Conservation (phyloP, 2,888 invertebrate genomes). For the Polydrusus cervinus region DNA sequence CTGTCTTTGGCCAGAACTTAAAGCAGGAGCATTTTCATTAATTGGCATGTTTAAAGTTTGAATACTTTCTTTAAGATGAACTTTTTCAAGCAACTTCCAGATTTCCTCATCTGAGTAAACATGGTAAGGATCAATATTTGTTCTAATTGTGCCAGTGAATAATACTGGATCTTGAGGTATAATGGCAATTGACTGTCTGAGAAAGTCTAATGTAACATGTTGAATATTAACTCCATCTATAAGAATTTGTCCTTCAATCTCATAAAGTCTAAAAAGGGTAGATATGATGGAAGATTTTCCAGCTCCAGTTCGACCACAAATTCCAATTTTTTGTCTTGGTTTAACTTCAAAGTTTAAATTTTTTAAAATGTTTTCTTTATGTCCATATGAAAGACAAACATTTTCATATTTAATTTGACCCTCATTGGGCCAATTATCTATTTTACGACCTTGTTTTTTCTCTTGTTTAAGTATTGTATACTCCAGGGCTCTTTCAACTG, state of each 20-base stretch:
- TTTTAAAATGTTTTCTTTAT: slow-evolving; percentile 83
- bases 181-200: slow-evolving; percentile 84
- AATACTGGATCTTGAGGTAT: slow-evolving; percentile 90
- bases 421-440: slow-evolving; percentile 81
- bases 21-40: slow-evolving; percentile 67
- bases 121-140: slow-evolving; percentile 61
- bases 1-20: slow-evolving; percentile 76
- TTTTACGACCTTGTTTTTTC: slow-evolving; percentile 69
- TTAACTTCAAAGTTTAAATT: slow-evolving; percentile 79
- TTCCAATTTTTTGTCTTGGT: slow-evolving; percentile 82
- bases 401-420: slow-evolving; percentile 81
- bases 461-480: slow-evolving; percentile 71
- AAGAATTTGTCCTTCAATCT: slow-evolving; percentile 82
- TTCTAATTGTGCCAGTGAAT: slow-evolving; percentile 75
- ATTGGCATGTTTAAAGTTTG: slow-evolving; percentile 72
- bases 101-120: slow-evolving; percentile 59
- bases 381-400: slow-evolving; percentile 83
- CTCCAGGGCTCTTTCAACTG: slow-evolving; percentile 84
- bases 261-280: slow-evolving; percentile 86
- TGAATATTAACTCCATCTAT: slow-evolving; percentile 86
- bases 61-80: slow-evolving; percentile 72
- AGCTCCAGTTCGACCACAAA: slow-evolving; percentile 88
- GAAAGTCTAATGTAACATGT: slow-evolving; percentile 81
- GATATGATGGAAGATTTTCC: slow-evolving; percentile 86
- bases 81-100: slow-evolving; percentile 64